phyloP scores from a whole-genome alignment of 2,797 vertebrate genomes.

The Emys orbicularis region DNA sequence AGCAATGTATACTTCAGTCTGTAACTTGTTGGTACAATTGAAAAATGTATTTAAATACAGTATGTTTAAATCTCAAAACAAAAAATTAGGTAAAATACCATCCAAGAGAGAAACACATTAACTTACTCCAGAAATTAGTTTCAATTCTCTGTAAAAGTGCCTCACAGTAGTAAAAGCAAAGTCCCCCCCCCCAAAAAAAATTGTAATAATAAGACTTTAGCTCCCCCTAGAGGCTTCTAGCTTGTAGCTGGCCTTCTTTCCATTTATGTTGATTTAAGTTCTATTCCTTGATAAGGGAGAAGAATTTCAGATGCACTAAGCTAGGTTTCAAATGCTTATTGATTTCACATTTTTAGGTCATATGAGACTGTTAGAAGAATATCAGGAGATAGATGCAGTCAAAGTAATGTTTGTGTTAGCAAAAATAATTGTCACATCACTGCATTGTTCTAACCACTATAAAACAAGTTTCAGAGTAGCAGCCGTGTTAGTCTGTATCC shows the following conservation, averaged over 20 bases:
- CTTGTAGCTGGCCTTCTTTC: not conserved
- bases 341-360: not conserved
- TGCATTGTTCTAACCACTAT: not conserved
- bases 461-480: accelerated
- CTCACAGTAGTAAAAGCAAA: not conserved
- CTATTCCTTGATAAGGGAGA: not conserved
- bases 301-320: not conserved
- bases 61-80: not conserved
- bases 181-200: not conserved
- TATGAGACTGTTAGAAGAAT: not conserved
- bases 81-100: not conserved
- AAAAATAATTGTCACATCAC: not conserved
- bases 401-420: not conserved
- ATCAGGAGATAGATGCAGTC: not conserved
- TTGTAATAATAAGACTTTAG: constrained; percentile 29
- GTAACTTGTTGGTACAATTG: not conserved
- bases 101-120: not conserved
- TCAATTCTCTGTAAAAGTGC: not conserved
- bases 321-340: not conserved
- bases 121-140: not conserved
- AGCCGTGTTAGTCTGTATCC: no score
- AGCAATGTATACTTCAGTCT: not conserved
- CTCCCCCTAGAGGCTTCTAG: constrained; percentile 73
- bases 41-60: not conserved
- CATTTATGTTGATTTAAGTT: not conserved